Percentiles rank a stretch among this genome's conserved stretches.
phyloP scores from a whole-genome alignment of 2,888 invertebrate species.

The Noctua fimbriata region DNA sequence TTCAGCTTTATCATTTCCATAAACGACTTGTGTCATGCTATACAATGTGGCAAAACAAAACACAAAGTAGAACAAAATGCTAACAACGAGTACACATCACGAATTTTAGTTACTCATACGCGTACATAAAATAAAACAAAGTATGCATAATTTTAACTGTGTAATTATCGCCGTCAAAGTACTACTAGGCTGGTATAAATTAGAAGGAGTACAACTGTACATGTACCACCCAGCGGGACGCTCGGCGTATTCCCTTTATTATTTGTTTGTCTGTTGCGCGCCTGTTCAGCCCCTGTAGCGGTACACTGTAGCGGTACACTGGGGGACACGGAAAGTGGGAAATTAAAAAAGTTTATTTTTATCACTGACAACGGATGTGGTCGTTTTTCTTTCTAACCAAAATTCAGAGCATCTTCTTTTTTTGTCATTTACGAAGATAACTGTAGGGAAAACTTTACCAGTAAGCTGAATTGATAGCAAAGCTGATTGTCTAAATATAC shows the following conservation, averaged over 20 bases:
- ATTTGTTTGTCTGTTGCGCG: constrained; percentile 59
- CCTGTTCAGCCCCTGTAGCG: constrained; percentile 46
- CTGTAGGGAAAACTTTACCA: neutral
- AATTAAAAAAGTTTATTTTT: constrained; percentile 30
- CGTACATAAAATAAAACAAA: constrained; percentile 31
- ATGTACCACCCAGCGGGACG: constrained; percentile 39
- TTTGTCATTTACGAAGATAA: neutral
- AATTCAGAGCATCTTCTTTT: neutral
- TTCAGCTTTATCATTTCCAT: neutral
- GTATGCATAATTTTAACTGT: constrained; percentile 41
- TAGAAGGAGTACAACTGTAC: constrained; percentile 37
- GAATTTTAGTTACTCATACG: constrained; percentile 25
- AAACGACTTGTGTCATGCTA: neutral
- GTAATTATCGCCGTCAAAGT: constrained; percentile 45
- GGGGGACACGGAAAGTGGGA: constrained; percentile 22
- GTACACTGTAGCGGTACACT: constrained; percentile 52
- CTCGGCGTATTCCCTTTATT: constrained; percentile 45
- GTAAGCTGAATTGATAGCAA: neutral
- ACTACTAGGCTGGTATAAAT: constrained; percentile 54
- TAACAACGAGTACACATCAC: neutral
- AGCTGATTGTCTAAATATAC: neutral
- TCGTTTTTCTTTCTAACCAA: constrained; percentile 3
- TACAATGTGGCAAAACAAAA: neutral
- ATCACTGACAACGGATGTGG: neutral
- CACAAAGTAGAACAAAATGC: constrained; percentile 31